phyloP scores from a whole-genome alignment of 2,888 invertebrate genomes.

The Coecobrya sp. region DNA sequence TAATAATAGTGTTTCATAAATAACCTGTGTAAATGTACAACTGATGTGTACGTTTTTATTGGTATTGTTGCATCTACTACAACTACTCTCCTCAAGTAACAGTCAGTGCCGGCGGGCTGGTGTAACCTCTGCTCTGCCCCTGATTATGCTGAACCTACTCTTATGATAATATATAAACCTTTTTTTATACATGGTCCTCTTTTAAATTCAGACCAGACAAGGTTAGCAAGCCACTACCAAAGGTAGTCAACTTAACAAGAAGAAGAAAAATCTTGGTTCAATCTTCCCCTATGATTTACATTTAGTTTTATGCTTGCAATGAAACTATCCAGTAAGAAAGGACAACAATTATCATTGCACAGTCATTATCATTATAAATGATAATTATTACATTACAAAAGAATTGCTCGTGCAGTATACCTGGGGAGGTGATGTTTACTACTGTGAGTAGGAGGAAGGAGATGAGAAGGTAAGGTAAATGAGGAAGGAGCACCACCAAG shows the following conservation, averaged over 20 bases:
- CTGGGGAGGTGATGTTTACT: not conserved
- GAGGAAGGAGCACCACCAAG: conserved; percentile 32
- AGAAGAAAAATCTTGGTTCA: not conserved
- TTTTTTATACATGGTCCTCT: conserved; percentile 15
- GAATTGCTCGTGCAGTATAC: not conserved
- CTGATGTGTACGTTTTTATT: not conserved
- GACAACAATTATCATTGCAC: conserved; percentile 22
- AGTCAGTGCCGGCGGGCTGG: conserved; percentile 46
- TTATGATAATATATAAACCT: not conserved
- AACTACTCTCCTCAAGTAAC: conserved; percentile 19
- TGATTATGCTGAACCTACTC: conserved; percentile 13
- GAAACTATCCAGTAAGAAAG: not conserved
- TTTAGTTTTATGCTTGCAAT: not conserved
- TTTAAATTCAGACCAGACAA: conserved; percentile 38
- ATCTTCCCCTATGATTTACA: not conserved
- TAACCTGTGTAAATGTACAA: not conserved
- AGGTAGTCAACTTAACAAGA: not conserved
- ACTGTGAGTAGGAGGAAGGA: conserved; percentile 36
- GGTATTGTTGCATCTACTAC: conserved; percentile 14
- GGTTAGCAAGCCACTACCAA: not conserved
- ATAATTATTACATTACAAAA: conserved; percentile 27
- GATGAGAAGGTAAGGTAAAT: not conserved
- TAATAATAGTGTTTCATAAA: conserved; percentile 37
- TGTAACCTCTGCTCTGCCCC: conserved; percentile 61
- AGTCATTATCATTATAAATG: no score